Percentiles rank a stretch among this genome's conserved stretches.
These are phyloP conservation scores for Acomys russatus DNA, from an alignment of 2,797 vertebrate species.

Conservation along the genomic window DNA sequence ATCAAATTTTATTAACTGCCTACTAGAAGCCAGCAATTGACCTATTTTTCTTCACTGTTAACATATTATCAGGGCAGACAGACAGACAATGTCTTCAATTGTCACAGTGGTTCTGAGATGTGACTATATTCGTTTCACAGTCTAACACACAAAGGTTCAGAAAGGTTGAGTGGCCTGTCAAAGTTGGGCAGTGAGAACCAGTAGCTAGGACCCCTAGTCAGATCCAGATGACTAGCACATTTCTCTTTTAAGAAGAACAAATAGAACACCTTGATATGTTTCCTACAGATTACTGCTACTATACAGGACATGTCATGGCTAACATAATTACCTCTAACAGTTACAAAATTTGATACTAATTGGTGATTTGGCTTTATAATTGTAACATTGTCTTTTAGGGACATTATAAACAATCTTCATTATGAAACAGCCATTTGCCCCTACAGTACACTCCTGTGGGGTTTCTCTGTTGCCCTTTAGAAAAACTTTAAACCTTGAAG, in stretches of 20 bases:
- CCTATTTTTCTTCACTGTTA: neutral
- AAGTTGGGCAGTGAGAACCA: neutral
- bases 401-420: constrained; percentile 6
- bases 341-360: constrained; percentile 35
- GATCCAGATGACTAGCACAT: neutral
- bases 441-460: constrained; percentile 11
- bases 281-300: neutral
- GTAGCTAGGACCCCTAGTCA: neutral
- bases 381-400: neutral
- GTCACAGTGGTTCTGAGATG: constrained; percentile 3
- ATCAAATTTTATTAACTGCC: neutral
- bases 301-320: neutral
- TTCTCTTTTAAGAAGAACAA: neutral
- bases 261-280: neutral
- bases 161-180: neutral
- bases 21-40: neutral
- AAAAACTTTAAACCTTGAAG: neutral
- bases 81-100: neutral
- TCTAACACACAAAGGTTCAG: neutral
- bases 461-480: neutral
- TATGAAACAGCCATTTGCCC: neutral
- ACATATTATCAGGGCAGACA: neutral
- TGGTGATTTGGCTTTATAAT: constrained; percentile 36
- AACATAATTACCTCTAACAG: neutral
- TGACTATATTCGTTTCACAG: neutral